Evolutionary conservation across 2,797 vertebrate species (phyloP), one percentile per base, ranked within the genome.

Genomic region (Sphaeramia orbicularis): DNA sequence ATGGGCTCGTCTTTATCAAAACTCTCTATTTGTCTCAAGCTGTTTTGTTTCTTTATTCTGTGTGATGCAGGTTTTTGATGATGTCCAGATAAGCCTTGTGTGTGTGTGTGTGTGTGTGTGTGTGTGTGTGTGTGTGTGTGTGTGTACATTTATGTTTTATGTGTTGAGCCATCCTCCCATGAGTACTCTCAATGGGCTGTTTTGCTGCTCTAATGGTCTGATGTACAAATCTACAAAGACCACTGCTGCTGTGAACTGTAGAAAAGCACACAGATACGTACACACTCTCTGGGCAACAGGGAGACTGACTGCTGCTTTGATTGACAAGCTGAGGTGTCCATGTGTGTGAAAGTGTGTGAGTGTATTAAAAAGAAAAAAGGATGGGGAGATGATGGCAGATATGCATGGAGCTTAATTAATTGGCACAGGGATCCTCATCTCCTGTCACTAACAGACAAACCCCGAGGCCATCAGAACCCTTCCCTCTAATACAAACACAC

Each of bases 171-270:
- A 24, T 48, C 53, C 61, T 40, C 37, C 7, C 44, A 51, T 21
- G 32, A 52, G 30, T n/a, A 1, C 43, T 65, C 67, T 84, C 71
- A 83, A 66, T 76, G 52, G 76, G 75, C 71, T n/a, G 76, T 38
- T 74, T 72, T 72, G 70, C 69, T 32, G 71, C 78, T 76, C 80
- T 83, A 81, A 82, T 78, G 75, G 71, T 84, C 82, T 86, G 74
- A 74, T 72, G 77, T 76, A 62, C 37, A 74, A 83, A 86, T 81
- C 78, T 83, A 74, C 76, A 83, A 86, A 88, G 79, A 86, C 75
- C 63, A 71, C 14, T 24, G 55, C 59, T 2, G 24, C 74, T 73
- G 68, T 68, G 70, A 85, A 78, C 65, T 54, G 56, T 82, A 35
- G 52, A 76, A 68, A 59, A 56, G 14, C 78, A 53, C 67, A 66